A percentile compares a stretch with the other conserved stretches of the same genome.
Conservation (phyloP, 1,140 invertebrate genomes). For the Harlomillsia oculata region DNA sequence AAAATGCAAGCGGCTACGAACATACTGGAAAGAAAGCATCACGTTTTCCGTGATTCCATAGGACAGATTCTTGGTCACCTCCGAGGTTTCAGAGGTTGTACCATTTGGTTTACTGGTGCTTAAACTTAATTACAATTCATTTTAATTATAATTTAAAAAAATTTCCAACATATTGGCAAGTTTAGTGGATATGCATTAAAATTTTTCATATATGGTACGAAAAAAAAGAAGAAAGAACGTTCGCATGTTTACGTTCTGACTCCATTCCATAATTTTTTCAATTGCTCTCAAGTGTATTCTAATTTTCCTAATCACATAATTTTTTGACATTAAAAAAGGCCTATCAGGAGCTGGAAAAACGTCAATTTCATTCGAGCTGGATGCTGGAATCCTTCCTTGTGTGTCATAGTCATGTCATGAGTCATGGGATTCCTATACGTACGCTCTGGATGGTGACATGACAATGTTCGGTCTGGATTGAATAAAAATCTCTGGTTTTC, state of each 20-base stretch:
- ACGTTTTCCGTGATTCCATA: slow-evolving; percentile 83
- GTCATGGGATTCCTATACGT: slow-evolving; percentile 81
- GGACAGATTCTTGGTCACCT: slow-evolving; percentile 78
- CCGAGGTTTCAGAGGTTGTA: slow-evolving; percentile 91
- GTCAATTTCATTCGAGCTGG: slow-evolving; percentile 91
- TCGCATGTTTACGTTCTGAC: no score
- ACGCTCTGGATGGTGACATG: slow-evolving; percentile 96
- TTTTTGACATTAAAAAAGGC: no score
- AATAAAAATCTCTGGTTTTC: slow-evolving; percentile 93
- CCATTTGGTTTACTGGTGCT: slow-evolving; percentile 91
- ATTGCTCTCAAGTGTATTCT: no score
- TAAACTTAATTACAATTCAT: neutral
- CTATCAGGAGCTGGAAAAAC: slow-evolving; percentile 96
- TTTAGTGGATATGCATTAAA: no score
- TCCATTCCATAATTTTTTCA: no score
- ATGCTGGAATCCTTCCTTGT: slow-evolving; percentile 83
- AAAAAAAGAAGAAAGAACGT: no score
- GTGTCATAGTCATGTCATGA: no score
- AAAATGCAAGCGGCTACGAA: slow-evolving; percentile 56
- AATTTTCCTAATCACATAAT: no score
- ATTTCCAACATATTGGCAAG: no score
- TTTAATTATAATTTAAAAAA: neutral
- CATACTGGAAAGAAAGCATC: slow-evolving; percentile 86
- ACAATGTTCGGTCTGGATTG: slow-evolving; percentile 87
- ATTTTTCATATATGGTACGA: no score